Conservation (phyloP, 2,888 invertebrate genomes). For the Aromia moschata region DNA sequence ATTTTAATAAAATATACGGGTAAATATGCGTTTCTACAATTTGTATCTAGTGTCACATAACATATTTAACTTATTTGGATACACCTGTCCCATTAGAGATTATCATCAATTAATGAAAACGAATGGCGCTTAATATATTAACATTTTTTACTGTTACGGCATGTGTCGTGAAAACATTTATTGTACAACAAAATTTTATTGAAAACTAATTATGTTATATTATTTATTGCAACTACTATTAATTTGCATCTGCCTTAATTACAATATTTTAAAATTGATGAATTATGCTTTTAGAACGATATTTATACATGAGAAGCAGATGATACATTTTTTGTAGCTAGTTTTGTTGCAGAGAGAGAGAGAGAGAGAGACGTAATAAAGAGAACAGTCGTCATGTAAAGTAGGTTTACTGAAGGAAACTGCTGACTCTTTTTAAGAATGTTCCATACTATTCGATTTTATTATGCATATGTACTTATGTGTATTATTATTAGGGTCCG, state of each 20-base stretch:
- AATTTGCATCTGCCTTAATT: constrained; percentile 23
- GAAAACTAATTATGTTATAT: constrained; percentile 35
- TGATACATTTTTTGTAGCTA: too few species aligned
- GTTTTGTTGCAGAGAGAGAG: too few species aligned
- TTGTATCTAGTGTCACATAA: constrained; percentile 30
- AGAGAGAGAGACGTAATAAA: too few species aligned
- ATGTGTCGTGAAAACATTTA: constrained; percentile 28
- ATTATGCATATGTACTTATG: too few species aligned
- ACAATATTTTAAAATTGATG: constrained; percentile 13
- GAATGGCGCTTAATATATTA: constrained; percentile 31
- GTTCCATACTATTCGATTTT: too few species aligned
- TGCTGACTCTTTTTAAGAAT: too few species aligned
- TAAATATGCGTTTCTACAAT: constrained; percentile 23
- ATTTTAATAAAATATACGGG: constrained; percentile 17
- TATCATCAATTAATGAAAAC: constrained; percentile 27
- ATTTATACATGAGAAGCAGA: background rate
- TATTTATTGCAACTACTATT: constrained; percentile 30
- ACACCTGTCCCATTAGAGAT: constrained; percentile 29
- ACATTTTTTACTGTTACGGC: constrained; percentile 27
- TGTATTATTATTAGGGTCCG: too few species aligned
- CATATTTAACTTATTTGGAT: constrained; percentile 24
- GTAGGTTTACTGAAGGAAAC: too few species aligned
- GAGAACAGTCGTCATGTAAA: too few species aligned
- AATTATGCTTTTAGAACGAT: constrained; percentile 1
- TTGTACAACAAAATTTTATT: constrained; percentile 33